Conservation (phyloP, 2,113 vertebrate genomes). For the Nyctibius bracteatus region DNA sequence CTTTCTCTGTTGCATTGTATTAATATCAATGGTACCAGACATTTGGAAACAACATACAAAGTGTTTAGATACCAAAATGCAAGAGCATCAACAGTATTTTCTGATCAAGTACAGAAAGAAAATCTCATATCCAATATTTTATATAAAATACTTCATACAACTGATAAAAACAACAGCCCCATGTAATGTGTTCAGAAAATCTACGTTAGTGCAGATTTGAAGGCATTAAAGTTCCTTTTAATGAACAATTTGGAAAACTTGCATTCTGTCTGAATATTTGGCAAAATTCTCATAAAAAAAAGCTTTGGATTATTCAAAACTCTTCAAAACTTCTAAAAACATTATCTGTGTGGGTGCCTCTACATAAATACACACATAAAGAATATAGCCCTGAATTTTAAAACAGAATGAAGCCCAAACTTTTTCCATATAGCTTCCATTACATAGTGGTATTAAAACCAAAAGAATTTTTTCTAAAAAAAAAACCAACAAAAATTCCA, state of each 20-base stretch:
- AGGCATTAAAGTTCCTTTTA: not conserved
- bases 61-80: not conserved
- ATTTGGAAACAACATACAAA: not conserved
- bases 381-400: not conserved
- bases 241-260: not conserved
- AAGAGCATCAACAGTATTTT: not conserved
- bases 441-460: too few species aligned
- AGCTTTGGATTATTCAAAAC: not conserved
- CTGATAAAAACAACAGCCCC: not conserved
- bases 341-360: fast-evolving
- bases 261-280: not conserved
- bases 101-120: not conserved
- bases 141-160: not conserved
- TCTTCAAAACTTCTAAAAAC: not conserved
- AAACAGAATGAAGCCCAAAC: not conserved
- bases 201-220: not conserved
- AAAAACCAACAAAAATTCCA: not conserved
- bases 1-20: not conserved
- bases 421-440: not conserved
- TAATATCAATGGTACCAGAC: not conserved
- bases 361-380: not conserved
- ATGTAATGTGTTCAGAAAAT: not conserved
- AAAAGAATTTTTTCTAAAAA: too few species aligned
- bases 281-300: not conserved
- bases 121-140: not conserved